phyloP scores from a whole-genome alignment of 2,797 vertebrate genomes.

The Hozukius guyotensis region DNA sequence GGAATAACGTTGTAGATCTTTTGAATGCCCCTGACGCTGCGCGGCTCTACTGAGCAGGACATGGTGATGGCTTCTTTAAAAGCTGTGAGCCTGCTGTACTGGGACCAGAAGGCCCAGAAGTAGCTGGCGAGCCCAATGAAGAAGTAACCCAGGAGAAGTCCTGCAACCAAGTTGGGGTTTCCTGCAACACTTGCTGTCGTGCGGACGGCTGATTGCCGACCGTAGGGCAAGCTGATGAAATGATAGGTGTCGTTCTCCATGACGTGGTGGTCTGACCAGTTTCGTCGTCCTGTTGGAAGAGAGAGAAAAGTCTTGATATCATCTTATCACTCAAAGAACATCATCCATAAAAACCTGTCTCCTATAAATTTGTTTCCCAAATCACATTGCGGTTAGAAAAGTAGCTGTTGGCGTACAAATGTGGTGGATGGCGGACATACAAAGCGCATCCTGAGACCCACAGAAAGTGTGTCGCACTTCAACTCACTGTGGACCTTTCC shows the following conservation, averaged over 20 bases:
- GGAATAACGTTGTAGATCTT: background rate
- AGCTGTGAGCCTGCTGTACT: background rate
- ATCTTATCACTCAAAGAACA: background rate
- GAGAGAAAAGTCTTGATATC: background rate
- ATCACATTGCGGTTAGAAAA: background rate
- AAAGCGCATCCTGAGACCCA: background rate
- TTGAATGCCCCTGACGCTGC: background rate
- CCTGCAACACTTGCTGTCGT: background rate
- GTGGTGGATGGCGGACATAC: background rate
- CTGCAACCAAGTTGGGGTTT: background rate
- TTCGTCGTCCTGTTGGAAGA: background rate
- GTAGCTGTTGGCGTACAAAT: background rate
- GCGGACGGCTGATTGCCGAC: background rate
- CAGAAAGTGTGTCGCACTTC: background rate
- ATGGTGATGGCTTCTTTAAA: background rate
- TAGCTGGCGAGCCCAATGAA: background rate
- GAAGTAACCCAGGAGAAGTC: background rate
- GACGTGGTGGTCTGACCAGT: background rate
- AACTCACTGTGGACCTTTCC: background rate
- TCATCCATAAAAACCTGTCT: background rate
- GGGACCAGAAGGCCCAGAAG: background rate
- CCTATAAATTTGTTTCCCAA: background rate
- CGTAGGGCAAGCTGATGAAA: background rate
- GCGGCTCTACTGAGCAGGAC: accelerated
- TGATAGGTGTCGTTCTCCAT: background rate